These are phyloP conservation scores for Dascyllus trimaculatus DNA, from an alignment of 2,113 vertebrate genomes.

Conservation along the genomic window DNA sequence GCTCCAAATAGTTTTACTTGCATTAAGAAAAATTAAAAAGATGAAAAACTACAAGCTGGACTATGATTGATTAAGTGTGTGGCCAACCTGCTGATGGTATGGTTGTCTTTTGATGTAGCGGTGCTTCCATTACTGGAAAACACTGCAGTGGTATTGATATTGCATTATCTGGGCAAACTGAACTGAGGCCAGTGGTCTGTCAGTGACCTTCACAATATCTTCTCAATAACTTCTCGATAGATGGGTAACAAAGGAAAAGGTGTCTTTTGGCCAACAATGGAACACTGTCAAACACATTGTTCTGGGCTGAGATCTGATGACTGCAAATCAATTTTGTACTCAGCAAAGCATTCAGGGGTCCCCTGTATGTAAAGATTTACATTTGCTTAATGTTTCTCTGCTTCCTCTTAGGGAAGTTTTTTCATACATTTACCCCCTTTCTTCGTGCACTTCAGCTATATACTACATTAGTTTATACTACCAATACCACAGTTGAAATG, in stretches of 20 bases:
- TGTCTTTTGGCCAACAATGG: neutral
- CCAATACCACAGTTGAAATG: too few relatives aligned
- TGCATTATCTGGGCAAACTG: constrained; percentile 30
- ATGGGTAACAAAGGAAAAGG: neutral
- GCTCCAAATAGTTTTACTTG: constrained; percentile 35
- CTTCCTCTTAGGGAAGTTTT: neutral
- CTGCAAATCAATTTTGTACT: too few relatives aligned
- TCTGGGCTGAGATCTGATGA: neutral
- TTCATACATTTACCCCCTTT: neutral
- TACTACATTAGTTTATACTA: too few relatives aligned
- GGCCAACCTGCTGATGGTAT: constrained; percentile 12
- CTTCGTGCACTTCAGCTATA: neutral
- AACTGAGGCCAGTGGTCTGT: constrained; percentile 30
- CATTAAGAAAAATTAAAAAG: constrained; percentile 22
- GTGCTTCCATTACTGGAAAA: constrained; percentile 25
- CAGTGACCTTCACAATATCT: constrained; percentile 15
- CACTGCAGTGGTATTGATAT: constrained; percentile 50
- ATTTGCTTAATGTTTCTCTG: neutral
- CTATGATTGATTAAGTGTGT: constrained; percentile 4
- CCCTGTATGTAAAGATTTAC: neutral
- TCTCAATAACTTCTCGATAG: constrained; percentile 6
- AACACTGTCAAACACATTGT: neutral
- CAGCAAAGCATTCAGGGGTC: neutral
- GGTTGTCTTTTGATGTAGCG: constrained; percentile 16
- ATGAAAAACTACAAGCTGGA: constrained; percentile 11